Base-by-base conservation (phyloP, 53 echinoderm and acorn worm species). In the Holothuria leucospilota region DNA sequence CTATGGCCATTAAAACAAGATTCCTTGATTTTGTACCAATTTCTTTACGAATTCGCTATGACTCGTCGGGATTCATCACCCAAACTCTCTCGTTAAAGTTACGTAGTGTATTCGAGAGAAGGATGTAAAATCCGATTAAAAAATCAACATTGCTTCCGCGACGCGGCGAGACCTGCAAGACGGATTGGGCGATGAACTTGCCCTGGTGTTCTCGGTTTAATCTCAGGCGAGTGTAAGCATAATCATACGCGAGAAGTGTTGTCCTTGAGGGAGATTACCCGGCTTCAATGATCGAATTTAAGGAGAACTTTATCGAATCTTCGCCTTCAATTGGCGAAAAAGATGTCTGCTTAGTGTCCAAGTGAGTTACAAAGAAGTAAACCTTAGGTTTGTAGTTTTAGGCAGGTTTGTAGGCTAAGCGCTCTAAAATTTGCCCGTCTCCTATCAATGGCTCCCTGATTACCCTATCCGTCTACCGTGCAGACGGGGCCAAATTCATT, bases 181-280 rank as follows among this genome's bases (percentile, higher is more conserved):
- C 53, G 75, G 75, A 20, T 75, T 75, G 75, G 75, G 51, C 75
- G 75, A 75, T 75, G 75, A 75, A 75, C 75, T 49, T 52, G 16
- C 75, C 23, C 14, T 28, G 10, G 53, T 75, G 75, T 39, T 75
- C 75, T 52, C 53, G 23, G 72, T 51, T 52, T 75, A 49, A 75
- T 75, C 23, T 75, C 75, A 26, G 26, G 2, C 75, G 21, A 49
- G 51, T 49, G 21, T 7, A 56, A 56, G 75, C 15, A 75, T 75
- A 75, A 75, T 75, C 75, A 49, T 25, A 25, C 51, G 27, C 75
- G 75, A 75, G 75, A 46, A 75, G 75, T 75, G 51, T 26, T 49
- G 75, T 75, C 75, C 75, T 75, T 75, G 75, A 75, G 75, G 75
- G n/a, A 75, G 75, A 75, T 75, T 75, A 75, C 75, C 75, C 75